Percentiles rank a stretch among this genome's conserved stretches.
Conservation (phyloP, 1,140 invertebrate species). For the Microplitis mediator region DNA sequence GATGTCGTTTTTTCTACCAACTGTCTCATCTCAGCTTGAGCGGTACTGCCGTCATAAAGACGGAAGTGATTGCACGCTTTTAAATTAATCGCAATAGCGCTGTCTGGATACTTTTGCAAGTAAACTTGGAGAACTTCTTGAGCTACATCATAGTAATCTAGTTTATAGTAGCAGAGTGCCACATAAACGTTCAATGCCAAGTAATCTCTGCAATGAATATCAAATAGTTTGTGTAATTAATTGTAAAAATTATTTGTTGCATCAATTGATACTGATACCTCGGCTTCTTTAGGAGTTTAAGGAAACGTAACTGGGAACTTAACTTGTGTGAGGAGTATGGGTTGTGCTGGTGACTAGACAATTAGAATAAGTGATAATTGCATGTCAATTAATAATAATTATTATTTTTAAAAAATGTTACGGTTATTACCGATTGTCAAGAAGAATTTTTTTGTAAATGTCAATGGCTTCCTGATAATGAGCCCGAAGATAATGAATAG, state of each 20-base stretch:
- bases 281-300: slow-evolving; percentile 32
- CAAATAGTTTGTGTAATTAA: slow-evolving; percentile 20
- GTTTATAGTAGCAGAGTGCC: slow-evolving; percentile 96
- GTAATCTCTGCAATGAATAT: slow-evolving; percentile 74
- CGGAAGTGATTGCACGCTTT: slow-evolving; percentile 90
- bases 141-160: slow-evolving; percentile 91
- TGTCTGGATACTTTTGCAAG: slow-evolving; percentile 89
- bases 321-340: too few species aligned
- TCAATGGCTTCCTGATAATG: slow-evolving; percentile 99
- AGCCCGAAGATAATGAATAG: slow-evolving; percentile 92
- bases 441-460: slow-evolving; percentile 93
- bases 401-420: not conserved
- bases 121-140: slow-evolving; percentile 95
- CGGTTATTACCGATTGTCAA: slow-evolving; percentile 82
- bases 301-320: slow-evolving; percentile 31
- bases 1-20: slow-evolving; percentile 78
- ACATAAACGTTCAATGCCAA: slow-evolving; percentile 96
- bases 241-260: slow-evolving; percentile 1
- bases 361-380: not conserved
- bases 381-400: not conserved
- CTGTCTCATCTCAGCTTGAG: slow-evolving; percentile 84
- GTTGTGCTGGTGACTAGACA: not conserved
- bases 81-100: slow-evolving; percentile 92
- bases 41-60: slow-evolving; percentile 92
- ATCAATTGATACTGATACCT: too few species aligned